Conservation (phyloP, 2,797 vertebrate genomes). For the Platyrinchus mystaceus region DNA sequence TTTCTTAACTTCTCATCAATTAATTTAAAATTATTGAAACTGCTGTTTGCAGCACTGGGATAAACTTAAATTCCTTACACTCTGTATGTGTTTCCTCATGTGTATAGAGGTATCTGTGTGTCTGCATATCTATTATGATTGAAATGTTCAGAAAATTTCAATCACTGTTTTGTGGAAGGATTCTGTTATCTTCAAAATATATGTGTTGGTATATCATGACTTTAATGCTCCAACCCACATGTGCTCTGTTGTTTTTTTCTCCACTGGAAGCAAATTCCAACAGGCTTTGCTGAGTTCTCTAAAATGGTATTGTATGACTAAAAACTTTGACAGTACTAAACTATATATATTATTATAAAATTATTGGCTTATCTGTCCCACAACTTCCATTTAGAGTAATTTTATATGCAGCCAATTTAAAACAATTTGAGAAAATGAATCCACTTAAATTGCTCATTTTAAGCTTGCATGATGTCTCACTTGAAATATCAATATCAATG, state of each 20-base stretch:
- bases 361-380: constrained; percentile 8
- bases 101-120: background rate
- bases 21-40: background rate
- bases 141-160: background rate
- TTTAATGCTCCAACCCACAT: background rate
- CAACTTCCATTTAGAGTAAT: constrained; percentile 29
- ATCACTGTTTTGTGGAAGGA: background rate
- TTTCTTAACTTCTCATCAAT: background rate
- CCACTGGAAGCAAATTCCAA: background rate
- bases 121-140: background rate
- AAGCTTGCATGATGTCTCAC: background rate
- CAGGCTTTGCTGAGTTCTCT: background rate
- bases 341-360: constrained; percentile 44
- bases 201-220: background rate
- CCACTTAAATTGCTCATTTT: constrained; percentile 11
- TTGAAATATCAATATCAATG: background rate
- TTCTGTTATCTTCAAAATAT: background rate
- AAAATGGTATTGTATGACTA: background rate
- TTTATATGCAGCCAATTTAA: constrained; percentile 28
- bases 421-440: constrained; percentile 62
- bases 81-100: fast-evolving
- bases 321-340: constrained; percentile 20
- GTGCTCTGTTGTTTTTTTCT: background rate
- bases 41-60: background rate
- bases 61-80: background rate